These are phyloP conservation scores for Sebastes schlegelii DNA, from an alignment of 2,113 vertebrate genomes.

Conservation along the genomic window DNA sequence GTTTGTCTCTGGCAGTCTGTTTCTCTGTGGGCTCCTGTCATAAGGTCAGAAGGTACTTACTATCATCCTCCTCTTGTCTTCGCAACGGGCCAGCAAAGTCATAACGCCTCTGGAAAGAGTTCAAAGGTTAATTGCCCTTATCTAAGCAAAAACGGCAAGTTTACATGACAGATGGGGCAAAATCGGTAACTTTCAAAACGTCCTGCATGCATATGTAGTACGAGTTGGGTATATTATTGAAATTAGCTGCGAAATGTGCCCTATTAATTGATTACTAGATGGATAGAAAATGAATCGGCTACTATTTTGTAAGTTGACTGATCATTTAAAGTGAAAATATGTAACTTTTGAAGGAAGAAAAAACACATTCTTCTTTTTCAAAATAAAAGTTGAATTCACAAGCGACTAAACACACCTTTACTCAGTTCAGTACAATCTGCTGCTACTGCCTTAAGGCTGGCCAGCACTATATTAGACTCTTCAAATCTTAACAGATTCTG, in stretches of 20 bases:
- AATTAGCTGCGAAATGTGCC: background rate
- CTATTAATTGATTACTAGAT: background rate
- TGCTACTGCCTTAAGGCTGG: background rate
- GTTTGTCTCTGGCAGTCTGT: slow-evolving; percentile 82
- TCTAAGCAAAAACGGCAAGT: slow-evolving; percentile 31
- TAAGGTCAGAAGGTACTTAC: slow-evolving; percentile 71
- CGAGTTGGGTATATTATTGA: background rate
- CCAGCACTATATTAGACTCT: too few species aligned
- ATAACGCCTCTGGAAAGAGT: slow-evolving; percentile 26
- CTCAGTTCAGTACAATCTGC: background rate
- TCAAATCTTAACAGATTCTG: too few species aligned
- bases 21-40: slow-evolving; percentile 78
- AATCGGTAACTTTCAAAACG: background rate
- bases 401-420: too few species aligned
- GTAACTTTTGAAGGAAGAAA: too few species aligned
- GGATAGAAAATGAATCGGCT: background rate
- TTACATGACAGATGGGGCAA: background rate
- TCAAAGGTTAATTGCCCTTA: slow-evolving; percentile 50
- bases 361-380: background rate
- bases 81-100: slow-evolving; percentile 50
- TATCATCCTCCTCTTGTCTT: slow-evolving; percentile 68
- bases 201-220: background rate
- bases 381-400: background rate
- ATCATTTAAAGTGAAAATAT: background rate
- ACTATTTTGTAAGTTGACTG: background rate